Base-by-base conservation (phyloP, 2,797 vertebrate species). In the Myotis vivesi region DNA sequence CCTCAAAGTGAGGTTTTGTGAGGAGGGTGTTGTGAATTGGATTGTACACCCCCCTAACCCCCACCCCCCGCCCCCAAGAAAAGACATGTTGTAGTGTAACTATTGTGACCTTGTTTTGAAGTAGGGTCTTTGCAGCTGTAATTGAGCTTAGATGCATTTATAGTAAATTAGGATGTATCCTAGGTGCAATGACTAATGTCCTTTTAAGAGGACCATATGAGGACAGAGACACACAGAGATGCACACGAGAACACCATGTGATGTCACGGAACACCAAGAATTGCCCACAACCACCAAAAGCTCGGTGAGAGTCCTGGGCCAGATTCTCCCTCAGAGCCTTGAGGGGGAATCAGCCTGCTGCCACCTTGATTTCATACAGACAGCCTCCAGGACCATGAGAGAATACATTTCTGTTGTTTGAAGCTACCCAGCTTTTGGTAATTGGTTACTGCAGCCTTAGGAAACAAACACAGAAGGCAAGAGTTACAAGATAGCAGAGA, bases 381-480 rank as follows among this genome's bases (percentile, higher is more conserved):
- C 33, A 55, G 23, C 30, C 38, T 84, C 66, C 38, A 76, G 23
- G 23, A 82, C 17, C 1, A 2, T 23, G 33, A 81, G 55, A 81
- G 19, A 81, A 92, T 30, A 46, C 8, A 81, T 53, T 41, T 85
- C 36, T 85, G 25, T 41, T 66, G 22, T 55, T 38, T 85, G 36
- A 90, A 55, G 20, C 49, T 44, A 20, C 23, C 28, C 55, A 53
- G 38, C 57, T 91, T 41, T n/a, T 25, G 73, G 33, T 22, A 49
- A 77, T 86, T 94, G 79, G 71, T 80, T 91, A 38, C 66, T 33
- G 51, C 20, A 83, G 38, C 13, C 36, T 33, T 28, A 64, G 80
- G 20, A 94, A 89, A 91, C 36, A 88, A 68, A 92, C 8, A 66
- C 17, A 89, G 55, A 57, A n/a, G 22, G 44, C 57, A 79, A 68